Percentiles rank a stretch among this genome's conserved stretches.
These are phyloP conservation scores for Alectoris magna DNA, from an alignment of 2,797 vertebrate species.

Conservation along the genomic window DNA sequence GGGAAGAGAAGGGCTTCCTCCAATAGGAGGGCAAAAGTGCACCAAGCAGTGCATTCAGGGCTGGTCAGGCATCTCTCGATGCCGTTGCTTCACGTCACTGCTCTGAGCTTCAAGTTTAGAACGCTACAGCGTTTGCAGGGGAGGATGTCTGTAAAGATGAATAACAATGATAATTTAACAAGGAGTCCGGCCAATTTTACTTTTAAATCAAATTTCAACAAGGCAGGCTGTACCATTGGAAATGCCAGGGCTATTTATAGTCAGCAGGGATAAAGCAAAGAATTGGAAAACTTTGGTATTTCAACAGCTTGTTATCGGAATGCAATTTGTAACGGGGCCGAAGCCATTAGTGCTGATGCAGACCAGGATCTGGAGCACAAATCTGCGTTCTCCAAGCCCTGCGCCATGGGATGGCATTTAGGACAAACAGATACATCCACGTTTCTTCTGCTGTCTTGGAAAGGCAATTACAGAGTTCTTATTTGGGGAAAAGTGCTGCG, in stretches of 20 bases:
- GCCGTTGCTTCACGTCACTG: background rate
- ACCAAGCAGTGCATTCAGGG: background rate
- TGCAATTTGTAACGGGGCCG: background rate
- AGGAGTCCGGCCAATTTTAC: slow-evolving; percentile 34
- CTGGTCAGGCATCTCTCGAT: slow-evolving; percentile 40
- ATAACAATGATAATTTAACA: slow-evolving; percentile 3
- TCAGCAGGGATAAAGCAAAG: background rate
- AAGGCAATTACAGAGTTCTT: background rate
- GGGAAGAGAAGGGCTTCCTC: background rate
- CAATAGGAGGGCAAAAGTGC: background rate
- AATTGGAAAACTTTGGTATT: background rate
- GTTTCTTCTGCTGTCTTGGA: background rate
- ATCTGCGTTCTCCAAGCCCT: background rate
- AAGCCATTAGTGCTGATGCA: background rate
- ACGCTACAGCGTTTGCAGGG: background rate
- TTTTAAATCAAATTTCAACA: slow-evolving; percentile 55
- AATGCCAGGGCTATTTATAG: slow-evolving; percentile 72
- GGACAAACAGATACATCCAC: background rate
- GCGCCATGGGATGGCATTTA: background rate
- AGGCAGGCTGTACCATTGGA: slow-evolving; percentile 4
- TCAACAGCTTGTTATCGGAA: background rate
- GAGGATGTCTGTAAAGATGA: slow-evolving; percentile 26
- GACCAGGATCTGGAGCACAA: background rate
- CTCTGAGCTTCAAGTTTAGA: slow-evolving; percentile 2
- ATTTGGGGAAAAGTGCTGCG: background rate